Base-by-base conservation (phyloP, 2,888 invertebrate species). In the Synanthedon myopaeformis region DNA sequence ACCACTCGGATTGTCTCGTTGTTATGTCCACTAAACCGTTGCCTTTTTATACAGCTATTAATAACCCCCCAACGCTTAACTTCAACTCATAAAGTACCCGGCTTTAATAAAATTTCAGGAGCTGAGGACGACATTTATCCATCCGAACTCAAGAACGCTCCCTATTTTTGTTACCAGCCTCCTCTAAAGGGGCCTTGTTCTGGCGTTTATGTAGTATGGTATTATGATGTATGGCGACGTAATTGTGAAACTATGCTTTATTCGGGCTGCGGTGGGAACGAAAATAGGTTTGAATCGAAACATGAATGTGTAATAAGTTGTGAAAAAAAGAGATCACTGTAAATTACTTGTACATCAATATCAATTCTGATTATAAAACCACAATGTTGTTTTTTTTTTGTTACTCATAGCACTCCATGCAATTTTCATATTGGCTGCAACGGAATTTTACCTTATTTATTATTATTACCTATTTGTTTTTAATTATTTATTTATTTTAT, bases 231-330 rank as follows among this genome's bases (percentile, higher is more conserved):
- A 1, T 69, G 84, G 6, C 66, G 77, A 56, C 69, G 85, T 41
- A 61, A 70, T 54, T 86, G 86, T 57, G 72, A 76, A 74, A 76
- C 74, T 4, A 82, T 86, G 81, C 69, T 81, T 56, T 86, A 84
- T 58, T 85, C 86, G 0, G 86, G 86, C 0, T 86, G 86, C 56
- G 85, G 86, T 0, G 86, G 86, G 13, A 87, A 86, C 54, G 82
- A 82, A 55, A 87, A 87, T 58, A 69, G 76, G 59, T 86, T 85
- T 55, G 28, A 53, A 0, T 69, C 59, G 42, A 60, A 72, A 58
- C 61, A 57, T 0, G 57, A 66, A 0, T 86, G 86, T 63, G 55
- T 65, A n/a, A 60, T 64, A 14, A 69, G 73, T 28, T 86, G 85
- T 60, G 72, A 72, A 8, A 61, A 60, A 2, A 65, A 19, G 49